A percentile compares a stretch with the other conserved stretches of the same genome.
These are phyloP conservation scores for Danaus chrysippus DNA, from an alignment of 2,888 invertebrate species.

Conservation along the genomic window DNA sequence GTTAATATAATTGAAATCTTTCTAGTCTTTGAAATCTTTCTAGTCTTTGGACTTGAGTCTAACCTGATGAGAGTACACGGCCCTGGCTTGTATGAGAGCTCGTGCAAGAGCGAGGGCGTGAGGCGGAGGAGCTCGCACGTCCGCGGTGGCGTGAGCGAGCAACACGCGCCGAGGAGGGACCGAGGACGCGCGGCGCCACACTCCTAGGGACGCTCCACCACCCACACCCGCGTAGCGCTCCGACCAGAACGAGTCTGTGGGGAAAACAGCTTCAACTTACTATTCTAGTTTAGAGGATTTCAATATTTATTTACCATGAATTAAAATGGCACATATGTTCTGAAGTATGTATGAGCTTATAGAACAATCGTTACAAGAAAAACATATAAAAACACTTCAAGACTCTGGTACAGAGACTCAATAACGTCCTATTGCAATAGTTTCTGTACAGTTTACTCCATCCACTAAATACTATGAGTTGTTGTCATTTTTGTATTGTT, in stretches of 20 bases:
- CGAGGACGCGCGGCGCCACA: slow-evolving; percentile 88
- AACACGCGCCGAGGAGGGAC: slow-evolving; percentile 80
- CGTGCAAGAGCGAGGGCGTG: slow-evolving; percentile 91
- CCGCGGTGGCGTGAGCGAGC: slow-evolving; percentile 90
- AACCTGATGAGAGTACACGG: slow-evolving; percentile 92
- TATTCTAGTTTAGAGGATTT: not conserved
- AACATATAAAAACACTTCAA: too few relatives aligned
- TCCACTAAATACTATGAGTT: too few relatives aligned
- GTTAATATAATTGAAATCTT: too few relatives aligned
- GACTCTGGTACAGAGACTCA: too few relatives aligned
- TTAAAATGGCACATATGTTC: too few relatives aligned
- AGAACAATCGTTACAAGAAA: too few relatives aligned
- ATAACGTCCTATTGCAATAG: too few relatives aligned
- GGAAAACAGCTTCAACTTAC: not conserved
- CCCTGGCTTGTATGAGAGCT: slow-evolving; percentile 88
- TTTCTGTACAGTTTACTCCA: too few relatives aligned
- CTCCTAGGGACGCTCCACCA: slow-evolving; percentile 81
- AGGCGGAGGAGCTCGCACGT: slow-evolving; percentile 90
- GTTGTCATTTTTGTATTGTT: too few relatives aligned
- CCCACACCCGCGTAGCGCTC: slow-evolving; percentile 77
- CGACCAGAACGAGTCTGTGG: slow-evolving; percentile 86
- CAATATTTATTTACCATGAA: too few relatives aligned
- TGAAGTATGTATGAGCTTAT: too few relatives aligned
- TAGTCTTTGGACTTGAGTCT: slow-evolving; percentile 28
- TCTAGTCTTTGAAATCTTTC: too few relatives aligned